phyloP scores from a whole-genome alignment of 2,888 invertebrate species.

The Polydrusus cervinus region DNA sequence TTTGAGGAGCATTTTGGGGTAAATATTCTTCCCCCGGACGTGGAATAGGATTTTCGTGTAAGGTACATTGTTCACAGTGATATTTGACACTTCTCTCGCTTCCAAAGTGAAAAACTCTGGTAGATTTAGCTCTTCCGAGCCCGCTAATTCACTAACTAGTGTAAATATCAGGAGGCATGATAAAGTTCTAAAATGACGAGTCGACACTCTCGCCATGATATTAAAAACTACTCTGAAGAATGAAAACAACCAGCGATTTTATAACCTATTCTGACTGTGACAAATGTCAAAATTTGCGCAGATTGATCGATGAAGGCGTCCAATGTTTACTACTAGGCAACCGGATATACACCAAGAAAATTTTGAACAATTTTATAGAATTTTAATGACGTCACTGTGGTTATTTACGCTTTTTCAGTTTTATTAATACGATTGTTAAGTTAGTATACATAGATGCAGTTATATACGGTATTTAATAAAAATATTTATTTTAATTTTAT shows the following conservation, averaged over 20 bases:
- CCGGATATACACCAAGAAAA: constrained; percentile 5
- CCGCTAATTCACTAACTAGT: constrained; percentile 40
- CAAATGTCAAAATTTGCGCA: constrained; percentile 35
- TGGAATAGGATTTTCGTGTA: constrained; percentile 64
- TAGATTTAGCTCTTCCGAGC: constrained; percentile 53
- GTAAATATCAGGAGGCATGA: constrained; percentile 58
- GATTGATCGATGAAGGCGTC: constrained; percentile 14
- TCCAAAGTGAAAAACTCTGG: constrained; percentile 61
- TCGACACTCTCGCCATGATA: constrained; percentile 69
- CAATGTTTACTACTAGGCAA: constrained; percentile 7
- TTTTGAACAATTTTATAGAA: no score
- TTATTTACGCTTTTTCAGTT: no score
- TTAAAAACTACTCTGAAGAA: constrained; percentile 62
- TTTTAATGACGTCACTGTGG: no score
- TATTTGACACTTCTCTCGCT: constrained; percentile 54
- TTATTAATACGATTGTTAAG: no score
- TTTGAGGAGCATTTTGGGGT: constrained; percentile 64
- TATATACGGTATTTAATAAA: no score
- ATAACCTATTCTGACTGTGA: constrained; percentile 55
- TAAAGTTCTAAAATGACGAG: constrained; percentile 61
- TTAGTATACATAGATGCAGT: no score
- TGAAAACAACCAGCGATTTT: constrained; percentile 52
- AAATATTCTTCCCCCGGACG: constrained; percentile 67
- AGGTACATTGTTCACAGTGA: constrained; percentile 58
- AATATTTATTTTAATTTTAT: no score